Evolutionary conservation across 2,797 vertebrate species (phyloP).

Genomic region (Dermochelys coriacea): DNA sequence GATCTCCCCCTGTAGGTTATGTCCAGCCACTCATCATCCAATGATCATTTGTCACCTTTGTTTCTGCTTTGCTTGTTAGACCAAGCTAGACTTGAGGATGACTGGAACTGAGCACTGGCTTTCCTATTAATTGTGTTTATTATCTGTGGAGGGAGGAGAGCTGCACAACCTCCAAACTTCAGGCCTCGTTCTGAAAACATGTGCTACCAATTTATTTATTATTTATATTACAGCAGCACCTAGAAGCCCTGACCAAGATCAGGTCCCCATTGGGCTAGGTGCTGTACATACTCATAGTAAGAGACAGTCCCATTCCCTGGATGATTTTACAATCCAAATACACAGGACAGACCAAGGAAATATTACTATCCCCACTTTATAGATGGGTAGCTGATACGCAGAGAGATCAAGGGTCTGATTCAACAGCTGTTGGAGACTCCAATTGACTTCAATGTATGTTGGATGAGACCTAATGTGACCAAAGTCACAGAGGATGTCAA

Average conservation of each 20-base stretch:
- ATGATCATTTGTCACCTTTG: neutral
- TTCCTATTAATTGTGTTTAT: neutral
- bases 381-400: neutral
- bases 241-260: no score
- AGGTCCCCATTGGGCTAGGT: neutral
- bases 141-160: neutral
- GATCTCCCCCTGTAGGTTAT: neutral
- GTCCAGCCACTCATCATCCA: neutral
- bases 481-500: neutral
- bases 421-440: neutral
- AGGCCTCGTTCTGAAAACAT: accelerated
- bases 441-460: neutral
- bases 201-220: neutral
- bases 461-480: neutral
- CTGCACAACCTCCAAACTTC: neutral
- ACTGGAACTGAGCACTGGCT: neutral
- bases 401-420: neutral
- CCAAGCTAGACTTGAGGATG: neutral
- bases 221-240: neutral
- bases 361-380: neutral
- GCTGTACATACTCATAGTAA: neutral
- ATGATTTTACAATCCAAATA: neutral
- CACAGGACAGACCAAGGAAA: neutral
- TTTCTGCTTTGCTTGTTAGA: conserved; percentile 20
- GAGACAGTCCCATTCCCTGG: neutral